A percentile compares a stretch with the other conserved stretches of the same genome.
Conservation (phyloP, 1,140 invertebrate genomes). For the Grapholita molesta region DNA sequence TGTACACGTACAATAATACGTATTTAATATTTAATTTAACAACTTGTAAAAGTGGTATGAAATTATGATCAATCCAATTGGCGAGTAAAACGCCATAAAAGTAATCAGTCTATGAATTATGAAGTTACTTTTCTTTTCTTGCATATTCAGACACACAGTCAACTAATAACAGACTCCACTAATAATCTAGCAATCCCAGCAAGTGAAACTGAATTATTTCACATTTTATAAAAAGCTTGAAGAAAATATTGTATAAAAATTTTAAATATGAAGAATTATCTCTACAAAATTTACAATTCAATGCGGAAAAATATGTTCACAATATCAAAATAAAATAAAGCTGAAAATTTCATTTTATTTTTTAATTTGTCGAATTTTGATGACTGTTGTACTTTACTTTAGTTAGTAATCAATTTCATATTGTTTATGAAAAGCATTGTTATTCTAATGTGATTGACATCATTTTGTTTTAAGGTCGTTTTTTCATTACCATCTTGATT, state of each 20-base stretch:
- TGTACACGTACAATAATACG: too few species aligned
- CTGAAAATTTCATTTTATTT: too few species aligned
- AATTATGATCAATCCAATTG: background rate
- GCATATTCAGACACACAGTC: too few species aligned
- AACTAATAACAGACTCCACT: background rate
- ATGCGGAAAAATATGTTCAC: background rate
- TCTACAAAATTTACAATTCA: background rate
- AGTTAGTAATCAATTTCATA: background rate
- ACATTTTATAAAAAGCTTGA: background rate
- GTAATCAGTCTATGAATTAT: background rate
- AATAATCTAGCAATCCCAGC: background rate
- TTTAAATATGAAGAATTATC: background rate
- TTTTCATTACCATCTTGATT: too few species aligned
- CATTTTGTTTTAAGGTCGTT: too few species aligned
- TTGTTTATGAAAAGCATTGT: background rate
- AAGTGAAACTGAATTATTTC: background rate
- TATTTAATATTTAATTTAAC: too few species aligned
- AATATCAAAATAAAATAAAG: background rate
- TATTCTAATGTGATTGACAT: too few species aligned
- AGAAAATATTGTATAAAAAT: background rate
- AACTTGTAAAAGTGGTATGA: too few species aligned
- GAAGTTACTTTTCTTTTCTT: background rate
- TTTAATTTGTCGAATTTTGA: too few species aligned
- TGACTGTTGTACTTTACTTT: background rate
- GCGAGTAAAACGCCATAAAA: background rate